Percentiles rank a stretch among this genome's conserved stretches.
These are phyloP conservation scores for Acleris sparsana DNA, from an alignment of 2,888 invertebrate genomes.

Conservation along the genomic window DNA sequence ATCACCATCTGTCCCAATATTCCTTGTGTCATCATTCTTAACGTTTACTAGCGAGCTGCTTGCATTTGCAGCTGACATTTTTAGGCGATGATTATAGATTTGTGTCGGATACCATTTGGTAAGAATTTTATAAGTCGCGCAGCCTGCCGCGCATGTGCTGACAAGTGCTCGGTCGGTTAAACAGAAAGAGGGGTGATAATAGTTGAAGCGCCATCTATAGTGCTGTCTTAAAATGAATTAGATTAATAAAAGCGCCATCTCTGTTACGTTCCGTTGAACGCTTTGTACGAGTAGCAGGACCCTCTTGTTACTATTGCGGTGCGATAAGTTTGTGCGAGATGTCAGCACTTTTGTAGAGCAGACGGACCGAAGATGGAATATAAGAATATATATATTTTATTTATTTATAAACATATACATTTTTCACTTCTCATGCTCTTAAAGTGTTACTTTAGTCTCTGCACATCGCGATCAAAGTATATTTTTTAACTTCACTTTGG, in stretches of 20 bases:
- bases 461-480: no score
- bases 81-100: slow-evolving; percentile 78
- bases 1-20: slow-evolving; percentile 47
- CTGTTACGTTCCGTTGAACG: not conserved
- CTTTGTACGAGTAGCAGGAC: not conserved
- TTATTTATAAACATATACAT: no score
- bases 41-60: slow-evolving; percentile 52
- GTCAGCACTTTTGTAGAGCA: slow-evolving; percentile 30
- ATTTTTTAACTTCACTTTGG: no score
- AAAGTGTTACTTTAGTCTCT: no score
- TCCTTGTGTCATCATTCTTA: slow-evolving; percentile 47
- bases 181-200: slow-evolving; percentile 41
- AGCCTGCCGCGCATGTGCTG: slow-evolving; percentile 76
- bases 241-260: slow-evolving; percentile 21
- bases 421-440: no score
- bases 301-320: not conserved
- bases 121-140: slow-evolving; percentile 81
- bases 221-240: not conserved
- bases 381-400: no score
- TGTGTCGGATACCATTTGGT: slow-evolving; percentile 73
- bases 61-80: slow-evolving; percentile 69
- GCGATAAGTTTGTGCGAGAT: slow-evolving; percentile 34
- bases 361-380: no score
- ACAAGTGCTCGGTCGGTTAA: slow-evolving; percentile 59
- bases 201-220: slow-evolving; percentile 54